A percentile compares a stretch with the other conserved stretches of the same genome.
Conservation (phyloP, 2,113 vertebrate species). For the Limnothrissa miodon region DNA sequence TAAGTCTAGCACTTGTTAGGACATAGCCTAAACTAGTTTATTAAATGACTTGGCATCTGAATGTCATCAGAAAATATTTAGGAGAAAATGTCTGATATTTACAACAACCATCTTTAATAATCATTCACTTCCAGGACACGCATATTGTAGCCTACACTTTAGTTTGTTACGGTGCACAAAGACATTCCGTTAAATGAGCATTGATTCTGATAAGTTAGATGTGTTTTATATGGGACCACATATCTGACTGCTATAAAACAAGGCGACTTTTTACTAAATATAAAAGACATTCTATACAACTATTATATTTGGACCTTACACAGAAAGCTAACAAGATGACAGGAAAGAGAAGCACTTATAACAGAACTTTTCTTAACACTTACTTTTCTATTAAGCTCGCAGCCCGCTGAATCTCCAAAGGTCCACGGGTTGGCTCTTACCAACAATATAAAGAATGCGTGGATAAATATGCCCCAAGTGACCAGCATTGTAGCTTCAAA, state of each 20-base stretch:
- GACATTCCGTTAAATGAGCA: background rate
- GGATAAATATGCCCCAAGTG: constrained; percentile 66
- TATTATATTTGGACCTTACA: no score
- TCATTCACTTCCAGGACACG: background rate
- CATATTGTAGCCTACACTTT: background rate
- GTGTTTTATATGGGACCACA: background rate
- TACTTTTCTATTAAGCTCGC: constrained; percentile 73
- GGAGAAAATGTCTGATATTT: background rate
- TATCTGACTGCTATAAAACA: background rate
- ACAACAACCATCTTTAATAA: background rate
- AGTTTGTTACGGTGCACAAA: background rate
- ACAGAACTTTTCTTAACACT: constrained; percentile 36
- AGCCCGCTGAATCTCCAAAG: constrained; percentile 64
- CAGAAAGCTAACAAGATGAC: background rate
- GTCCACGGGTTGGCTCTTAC: constrained; percentile 68
- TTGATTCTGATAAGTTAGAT: background rate
- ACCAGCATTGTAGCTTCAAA: constrained; percentile 66
- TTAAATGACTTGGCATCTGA: background rate
- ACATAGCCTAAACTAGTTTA: background rate
- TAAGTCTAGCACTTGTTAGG: background rate
- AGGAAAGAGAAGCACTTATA: background rate
- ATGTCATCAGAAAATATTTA: background rate
- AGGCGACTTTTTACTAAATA: no score
- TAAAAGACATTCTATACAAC: no score
- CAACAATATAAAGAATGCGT: constrained; percentile 68